phyloP scores from a whole-genome alignment of 37 sponge, comb jelly and placozoan species.

The Aplysina aerophoba region DNA sequence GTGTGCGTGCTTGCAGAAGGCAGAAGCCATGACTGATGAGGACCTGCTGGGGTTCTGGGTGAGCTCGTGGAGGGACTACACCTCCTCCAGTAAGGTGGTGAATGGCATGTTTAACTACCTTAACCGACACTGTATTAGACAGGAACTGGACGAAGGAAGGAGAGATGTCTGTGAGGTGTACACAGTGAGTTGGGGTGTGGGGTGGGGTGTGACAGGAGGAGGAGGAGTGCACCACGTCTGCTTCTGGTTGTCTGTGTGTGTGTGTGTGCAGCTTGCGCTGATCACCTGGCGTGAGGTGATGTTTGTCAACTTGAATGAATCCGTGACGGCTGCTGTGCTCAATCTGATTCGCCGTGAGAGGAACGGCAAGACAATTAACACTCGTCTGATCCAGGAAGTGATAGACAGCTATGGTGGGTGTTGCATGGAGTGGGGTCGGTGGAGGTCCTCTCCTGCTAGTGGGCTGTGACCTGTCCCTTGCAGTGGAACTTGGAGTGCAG shows the following conservation, averaged over 20 bases:
- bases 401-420: slow-evolving; percentile 89
- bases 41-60: slow-evolving; percentile 82
- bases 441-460: not conserved
- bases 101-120: slow-evolving; percentile 96
- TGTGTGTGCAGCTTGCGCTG: slow-evolving; percentile 62
- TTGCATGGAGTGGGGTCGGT: not conserved
- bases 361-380: slow-evolving; percentile 96
- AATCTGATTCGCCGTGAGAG: slow-evolving; percentile 92
- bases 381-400: slow-evolving; percentile 90
- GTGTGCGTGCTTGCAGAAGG: too few species aligned
- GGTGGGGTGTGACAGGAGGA: too few species aligned
- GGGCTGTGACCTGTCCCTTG: not conserved
- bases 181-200: slow-evolving; percentile 75
- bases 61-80: slow-evolving; percentile 88
- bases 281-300: slow-evolving; percentile 86
- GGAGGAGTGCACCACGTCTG: not conserved
- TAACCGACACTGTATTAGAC: slow-evolving; percentile 97
- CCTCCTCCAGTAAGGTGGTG: slow-evolving; percentile 90
- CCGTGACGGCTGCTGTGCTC: slow-evolving; percentile 87
- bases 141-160: slow-evolving; percentile 97
- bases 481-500: slow-evolving; percentile 89
- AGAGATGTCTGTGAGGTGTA: slow-evolving; percentile 91
- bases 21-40: slow-evolving; percentile 71
- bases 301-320: slow-evolving; percentile 61
- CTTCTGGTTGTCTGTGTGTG: slow-evolving; percentile 20